Conservation (phyloP, 2,888 invertebrate species). For the Oscheius sp. region DNA sequence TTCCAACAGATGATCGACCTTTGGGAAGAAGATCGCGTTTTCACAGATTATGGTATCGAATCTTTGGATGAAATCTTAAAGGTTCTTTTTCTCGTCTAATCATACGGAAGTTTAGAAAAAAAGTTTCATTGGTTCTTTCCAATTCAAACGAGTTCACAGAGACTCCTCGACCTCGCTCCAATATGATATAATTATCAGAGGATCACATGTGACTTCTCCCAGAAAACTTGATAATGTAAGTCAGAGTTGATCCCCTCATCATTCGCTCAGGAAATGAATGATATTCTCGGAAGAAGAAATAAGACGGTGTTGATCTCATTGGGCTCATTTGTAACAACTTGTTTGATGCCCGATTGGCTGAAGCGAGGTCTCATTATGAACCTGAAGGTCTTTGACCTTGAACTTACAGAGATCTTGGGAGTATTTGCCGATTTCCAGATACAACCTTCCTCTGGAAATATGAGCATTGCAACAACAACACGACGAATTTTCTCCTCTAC, state of each 20-base stretch:
- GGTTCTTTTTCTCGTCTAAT: no score
- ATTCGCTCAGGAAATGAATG: not conserved
- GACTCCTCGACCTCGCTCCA: conserved; percentile 1
- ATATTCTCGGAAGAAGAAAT: not conserved
- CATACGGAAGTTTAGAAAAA: not conserved
- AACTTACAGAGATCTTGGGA: conserved; percentile 7
- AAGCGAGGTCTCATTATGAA: no score
- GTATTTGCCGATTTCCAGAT: conserved; percentile 5
- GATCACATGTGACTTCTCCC: not conserved
- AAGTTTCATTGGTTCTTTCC: not conserved
- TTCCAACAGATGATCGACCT: no score
- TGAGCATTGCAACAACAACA: conserved; percentile 2
- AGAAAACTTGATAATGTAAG: no score
- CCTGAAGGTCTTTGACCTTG: no score
- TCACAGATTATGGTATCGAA: no score
- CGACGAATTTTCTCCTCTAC: not conserved
- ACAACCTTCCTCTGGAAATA: conserved; percentile 16
- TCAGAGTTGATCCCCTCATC: no score
- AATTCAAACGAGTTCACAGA: conserved; percentile 23
- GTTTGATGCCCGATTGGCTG: conserved; percentile 3
- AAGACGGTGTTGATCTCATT: conserved; percentile 12
- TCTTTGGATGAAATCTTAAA: no score
- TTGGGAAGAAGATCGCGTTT: no score
- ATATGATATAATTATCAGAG: conserved; percentile 20
- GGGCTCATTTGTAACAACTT: not conserved